Evolutionary conservation across 1,140 invertebrate species (phyloP).

Genomic region (Apolygus lucorum): DNA sequence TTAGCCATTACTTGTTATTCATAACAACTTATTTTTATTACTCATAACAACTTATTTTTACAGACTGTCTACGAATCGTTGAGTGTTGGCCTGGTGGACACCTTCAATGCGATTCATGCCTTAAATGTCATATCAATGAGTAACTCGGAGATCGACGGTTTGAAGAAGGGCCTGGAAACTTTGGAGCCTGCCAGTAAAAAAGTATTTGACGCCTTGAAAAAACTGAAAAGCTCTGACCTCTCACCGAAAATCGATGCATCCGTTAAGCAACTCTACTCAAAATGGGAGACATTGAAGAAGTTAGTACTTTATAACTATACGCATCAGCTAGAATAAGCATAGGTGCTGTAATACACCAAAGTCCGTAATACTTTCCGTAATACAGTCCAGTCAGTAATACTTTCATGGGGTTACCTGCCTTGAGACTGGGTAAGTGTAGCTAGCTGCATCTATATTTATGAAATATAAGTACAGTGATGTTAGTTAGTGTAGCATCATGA

Average conservation of each 20-base stretch:
- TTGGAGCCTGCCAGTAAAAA: conserved; percentile 52
- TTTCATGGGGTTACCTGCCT: too few relatives aligned
- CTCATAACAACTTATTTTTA: conserved; percentile 18
- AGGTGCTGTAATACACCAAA: too few relatives aligned
- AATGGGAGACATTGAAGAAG: conserved; percentile 57
- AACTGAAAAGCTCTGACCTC: conserved; percentile 42
- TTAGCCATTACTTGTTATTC: neutral
- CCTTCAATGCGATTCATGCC: conserved; percentile 50
- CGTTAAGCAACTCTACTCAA: conserved; percentile 49
- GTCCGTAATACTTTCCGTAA: too few relatives aligned
- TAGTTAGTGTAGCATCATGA: too few relatives aligned
- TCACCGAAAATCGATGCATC: conserved; percentile 48
- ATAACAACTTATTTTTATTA: neutral
- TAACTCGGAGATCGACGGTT: conserved; percentile 48
- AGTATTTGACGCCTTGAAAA: conserved; percentile 51
- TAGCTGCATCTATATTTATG: too few relatives aligned
- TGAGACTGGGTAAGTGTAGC: too few relatives aligned
- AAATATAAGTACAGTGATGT: too few relatives aligned
- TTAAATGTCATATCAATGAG: conserved; percentile 44
- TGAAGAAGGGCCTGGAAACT: conserved; percentile 51
- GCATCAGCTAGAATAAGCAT: too few relatives aligned
- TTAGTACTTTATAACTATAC: conserved; percentile 27
- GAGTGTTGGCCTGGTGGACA: conserved; percentile 47
- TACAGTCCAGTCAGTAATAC: too few relatives aligned
- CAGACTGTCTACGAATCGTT: conserved; percentile 31